These are phyloP conservation scores for Malthinus seriepunctatus DNA, from an alignment of 2,888 invertebrate species.

Conservation along the genomic window DNA sequence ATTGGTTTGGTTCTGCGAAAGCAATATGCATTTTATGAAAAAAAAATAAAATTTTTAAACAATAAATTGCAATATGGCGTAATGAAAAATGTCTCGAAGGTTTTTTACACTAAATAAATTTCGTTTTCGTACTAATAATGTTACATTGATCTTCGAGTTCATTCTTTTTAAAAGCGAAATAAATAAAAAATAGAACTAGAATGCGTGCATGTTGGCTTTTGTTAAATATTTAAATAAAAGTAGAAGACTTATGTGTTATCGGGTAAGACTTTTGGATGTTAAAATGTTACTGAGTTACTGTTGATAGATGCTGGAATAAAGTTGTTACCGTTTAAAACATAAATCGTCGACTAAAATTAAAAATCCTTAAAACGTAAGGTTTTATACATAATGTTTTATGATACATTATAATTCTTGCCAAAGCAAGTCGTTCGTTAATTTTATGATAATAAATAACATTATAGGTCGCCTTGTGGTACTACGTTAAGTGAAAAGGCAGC, in stretches of 20 bases:
- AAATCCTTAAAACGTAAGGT: conserved; percentile 35
- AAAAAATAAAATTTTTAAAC: conserved; percentile 44
- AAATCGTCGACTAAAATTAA: conserved; percentile 11
- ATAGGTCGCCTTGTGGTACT: conserved; percentile 58
- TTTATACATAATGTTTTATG: conserved; percentile 46
- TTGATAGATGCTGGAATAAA: conserved; percentile 35
- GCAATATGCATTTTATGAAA: conserved; percentile 41
- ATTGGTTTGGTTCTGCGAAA: conserved; percentile 39
- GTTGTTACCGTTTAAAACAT: conserved; percentile 3
- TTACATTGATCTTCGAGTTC: conserved; percentile 15
- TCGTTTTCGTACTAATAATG: conserved; percentile 47
- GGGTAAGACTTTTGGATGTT: not conserved
- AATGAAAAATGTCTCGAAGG: conserved; percentile 53
- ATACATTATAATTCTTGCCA: conserved; percentile 43
- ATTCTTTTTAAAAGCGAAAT: conserved; percentile 14
- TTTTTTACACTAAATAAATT: conserved; percentile 52
- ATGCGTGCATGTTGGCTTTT: conserved; percentile 44
- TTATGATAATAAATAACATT: conserved; percentile 36
- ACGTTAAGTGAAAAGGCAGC: conserved; percentile 90
- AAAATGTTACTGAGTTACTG: conserved; percentile 5
- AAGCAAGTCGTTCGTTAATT: conserved; percentile 52
- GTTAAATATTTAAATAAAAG: conserved; percentile 14
- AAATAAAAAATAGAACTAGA: conserved; percentile 40
- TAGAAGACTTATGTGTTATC: conserved; percentile 7
- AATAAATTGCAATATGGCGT: conserved; percentile 43